Evolutionary conservation across 2,888 invertebrate genomes (phyloP).

Genomic region (Drosophila meridiana): DNA sequence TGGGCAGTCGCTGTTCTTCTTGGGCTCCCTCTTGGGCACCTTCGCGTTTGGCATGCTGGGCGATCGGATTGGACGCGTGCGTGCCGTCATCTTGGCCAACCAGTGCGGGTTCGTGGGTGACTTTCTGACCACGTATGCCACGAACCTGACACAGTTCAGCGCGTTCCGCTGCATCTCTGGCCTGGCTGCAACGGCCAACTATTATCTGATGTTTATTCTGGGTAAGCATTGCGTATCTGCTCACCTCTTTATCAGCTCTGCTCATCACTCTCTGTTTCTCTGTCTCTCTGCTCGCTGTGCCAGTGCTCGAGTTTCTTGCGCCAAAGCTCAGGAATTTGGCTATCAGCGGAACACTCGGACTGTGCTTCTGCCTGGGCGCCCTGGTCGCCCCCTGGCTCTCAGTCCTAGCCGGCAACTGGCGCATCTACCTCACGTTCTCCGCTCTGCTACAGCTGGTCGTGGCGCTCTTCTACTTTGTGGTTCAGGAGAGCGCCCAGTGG

Average conservation of each 20-base stretch:
- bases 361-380: slow-evolving; percentile 87
- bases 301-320: slow-evolving; percentile 87
- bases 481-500: slow-evolving; percentile 88
- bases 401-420: slow-evolving; percentile 85
- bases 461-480: slow-evolving; percentile 85
- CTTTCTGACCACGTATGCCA: slow-evolving; percentile 86
- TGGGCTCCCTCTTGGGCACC: slow-evolving; percentile 87
- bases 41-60: slow-evolving; percentile 86
- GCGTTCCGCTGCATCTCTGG: slow-evolving; percentile 87
- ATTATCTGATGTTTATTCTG: slow-evolving; percentile 87
- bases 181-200: slow-evolving; percentile 87
- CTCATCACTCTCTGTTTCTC: not conserved
- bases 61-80: slow-evolving; percentile 86
- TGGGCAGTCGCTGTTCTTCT: slow-evolving; percentile 87
- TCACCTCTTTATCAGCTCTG: slow-evolving; percentile 25
- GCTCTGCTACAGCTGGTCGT: slow-evolving; percentile 85
- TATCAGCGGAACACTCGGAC: slow-evolving; percentile 86
- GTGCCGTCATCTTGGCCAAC: slow-evolving; percentile 86
- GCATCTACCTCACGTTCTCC: slow-evolving; percentile 85
- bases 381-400: slow-evolving; percentile 86
- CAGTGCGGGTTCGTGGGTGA: slow-evolving; percentile 86
- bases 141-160: slow-evolving; percentile 84
- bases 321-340: slow-evolving; percentile 86
- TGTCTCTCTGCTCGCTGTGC: not conserved
- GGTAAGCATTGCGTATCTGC: slow-evolving; percentile 83